Base-by-base conservation (phyloP, 2,113 vertebrate species). In the Sclerurus mexicanus region DNA sequence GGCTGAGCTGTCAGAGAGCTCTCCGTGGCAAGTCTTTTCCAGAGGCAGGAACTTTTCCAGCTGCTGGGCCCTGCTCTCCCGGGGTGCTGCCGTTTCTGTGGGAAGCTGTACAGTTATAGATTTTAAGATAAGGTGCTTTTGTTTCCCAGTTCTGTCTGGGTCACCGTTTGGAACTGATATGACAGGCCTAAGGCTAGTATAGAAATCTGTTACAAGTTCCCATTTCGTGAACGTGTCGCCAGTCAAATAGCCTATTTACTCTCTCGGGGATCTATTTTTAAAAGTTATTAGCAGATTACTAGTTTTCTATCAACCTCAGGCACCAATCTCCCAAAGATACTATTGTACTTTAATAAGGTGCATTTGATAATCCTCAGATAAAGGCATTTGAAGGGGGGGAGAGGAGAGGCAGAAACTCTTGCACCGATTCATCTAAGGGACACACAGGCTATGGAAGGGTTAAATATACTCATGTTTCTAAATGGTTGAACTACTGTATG, bases 401-500 rank as follows among this genome's bases (percentile, higher is more conserved):
- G 53, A 17, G 75, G 69, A 77, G 92, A 49, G 83, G 77, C 73
- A 96, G 80, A 47, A 74, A 91, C 87, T 66, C 89, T 66, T 31
- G 56, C 28, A 28, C 35, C 1, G 4, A 66, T 85, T 40, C 80
- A 55, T 74, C 50, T 5, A 33, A 87, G 72, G 84, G 85, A 46
- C 75, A 9, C 58, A 0, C 3, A 16, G 87, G 93, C 83, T 95
- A 97, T 47, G 92, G 91, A 98, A 97, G 97, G 96, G 98, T 98
- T 98, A 98, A 98, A 96, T 1, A 87, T 50, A 78, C 93, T 83
- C 91, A 1, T 53, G 96, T 97, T 97, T 98, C 98, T 98, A 97
- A 98, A 98, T 97, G 98, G 97, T 97, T 98, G 98, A 98, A 98
- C 97, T 98, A 97, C 97, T 98, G 98, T 97, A 97, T 98, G 98